Percentiles rank a stretch among this genome's conserved stretches.
phyloP scores from a whole-genome alignment of 2,113 vertebrate genomes.

The Cathartes aura region DNA sequence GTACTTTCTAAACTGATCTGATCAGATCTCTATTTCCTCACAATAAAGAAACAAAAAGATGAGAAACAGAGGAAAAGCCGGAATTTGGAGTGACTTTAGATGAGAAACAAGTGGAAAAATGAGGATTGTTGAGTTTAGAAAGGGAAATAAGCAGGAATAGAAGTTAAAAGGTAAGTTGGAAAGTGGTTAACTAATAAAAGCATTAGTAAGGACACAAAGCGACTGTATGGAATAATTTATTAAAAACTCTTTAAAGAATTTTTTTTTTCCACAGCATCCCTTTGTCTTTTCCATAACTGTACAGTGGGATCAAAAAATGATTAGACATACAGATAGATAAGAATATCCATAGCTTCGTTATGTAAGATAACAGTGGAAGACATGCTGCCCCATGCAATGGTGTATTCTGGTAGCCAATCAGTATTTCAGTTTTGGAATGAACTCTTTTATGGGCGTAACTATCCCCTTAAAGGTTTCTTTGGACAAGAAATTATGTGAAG shows the following conservation, averaged over 20 bases:
- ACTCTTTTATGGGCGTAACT: background rate
- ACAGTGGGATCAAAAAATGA: background rate
- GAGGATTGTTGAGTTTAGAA: background rate
- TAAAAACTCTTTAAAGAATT: background rate
- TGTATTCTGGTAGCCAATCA: background rate
- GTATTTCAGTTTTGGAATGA: background rate
- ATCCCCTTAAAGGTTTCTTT: background rate
- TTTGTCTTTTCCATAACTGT: background rate
- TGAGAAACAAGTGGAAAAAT: background rate
- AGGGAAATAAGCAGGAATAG: background rate
- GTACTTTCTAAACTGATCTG: background rate
- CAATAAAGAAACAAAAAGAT: background rate
- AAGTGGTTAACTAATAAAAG: background rate
- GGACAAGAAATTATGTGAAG: background rate
- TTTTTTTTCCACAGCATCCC: background rate
- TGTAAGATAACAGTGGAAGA: background rate
- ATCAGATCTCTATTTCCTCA: background rate
- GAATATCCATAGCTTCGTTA: background rate
- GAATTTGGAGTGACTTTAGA: background rate
- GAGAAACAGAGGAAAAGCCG: background rate
- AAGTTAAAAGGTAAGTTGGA: background rate
- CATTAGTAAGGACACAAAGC: background rate
- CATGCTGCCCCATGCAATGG: background rate
- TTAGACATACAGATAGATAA: background rate
- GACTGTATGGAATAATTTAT: background rate